These are phyloP conservation scores for Lycodopsis pacificus DNA, from an alignment of 2,797 vertebrate species.

Conservation along the genomic window DNA sequence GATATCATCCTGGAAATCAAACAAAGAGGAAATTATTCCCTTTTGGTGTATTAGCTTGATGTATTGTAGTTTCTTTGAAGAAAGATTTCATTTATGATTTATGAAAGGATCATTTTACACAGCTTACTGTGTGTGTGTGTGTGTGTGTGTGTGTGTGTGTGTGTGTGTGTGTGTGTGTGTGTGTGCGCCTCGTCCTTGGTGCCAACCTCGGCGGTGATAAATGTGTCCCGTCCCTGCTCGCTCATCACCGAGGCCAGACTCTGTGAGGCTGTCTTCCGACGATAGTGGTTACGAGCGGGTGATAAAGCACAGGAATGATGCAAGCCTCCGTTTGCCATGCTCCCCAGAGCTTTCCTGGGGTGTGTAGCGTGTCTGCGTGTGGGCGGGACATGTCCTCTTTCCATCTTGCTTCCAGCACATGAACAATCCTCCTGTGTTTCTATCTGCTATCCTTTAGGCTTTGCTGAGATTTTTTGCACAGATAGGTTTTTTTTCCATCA, in stretches of 20 bases:
- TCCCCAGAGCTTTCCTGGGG: slow-evolving; percentile 48
- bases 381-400: background rate
- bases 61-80: background rate
- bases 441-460: background rate
- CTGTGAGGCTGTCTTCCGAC: slow-evolving; percentile 53
- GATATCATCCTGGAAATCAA: background rate
- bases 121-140: background rate
- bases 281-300: slow-evolving; percentile 62
- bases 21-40: background rate
- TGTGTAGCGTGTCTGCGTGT: background rate
- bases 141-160: slow-evolving; percentile 14
- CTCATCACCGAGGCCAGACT: slow-evolving; percentile 50
- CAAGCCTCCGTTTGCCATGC: slow-evolving; percentile 46
- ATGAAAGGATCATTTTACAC: background rate
- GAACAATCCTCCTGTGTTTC: slow-evolving; percentile 13
- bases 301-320: slow-evolving; percentile 67
- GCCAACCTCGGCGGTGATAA: slow-evolving; percentile 67
- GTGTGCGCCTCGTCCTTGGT: slow-evolving; percentile 29
- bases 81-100: background rate
- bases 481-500: no score
- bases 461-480: no score
- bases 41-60: background rate
- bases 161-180: slow-evolving; percentile 17
- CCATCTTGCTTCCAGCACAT: slow-evolving; percentile 21
- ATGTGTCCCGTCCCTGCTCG: slow-evolving; percentile 51